Conservation (phyloP, 2,888 invertebrate species). For the Tipula lateralis region DNA sequence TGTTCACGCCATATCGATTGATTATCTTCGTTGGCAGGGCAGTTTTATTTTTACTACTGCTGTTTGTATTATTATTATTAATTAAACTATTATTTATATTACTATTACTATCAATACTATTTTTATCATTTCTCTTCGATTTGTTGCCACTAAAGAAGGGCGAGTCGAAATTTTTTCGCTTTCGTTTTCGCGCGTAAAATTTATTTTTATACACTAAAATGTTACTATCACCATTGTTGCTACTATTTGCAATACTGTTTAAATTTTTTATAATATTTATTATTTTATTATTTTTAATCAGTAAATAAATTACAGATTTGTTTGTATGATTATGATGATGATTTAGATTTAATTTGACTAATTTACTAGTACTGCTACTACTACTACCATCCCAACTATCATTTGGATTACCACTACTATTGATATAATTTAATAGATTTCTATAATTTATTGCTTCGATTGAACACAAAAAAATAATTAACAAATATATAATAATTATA, state of each 20-base stretch:
- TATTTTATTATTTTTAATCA: neutral
- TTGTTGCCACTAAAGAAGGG: neutral
- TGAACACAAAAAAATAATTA: neutral
- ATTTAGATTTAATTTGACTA: neutral
- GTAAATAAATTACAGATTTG: neutral
- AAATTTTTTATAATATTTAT: neutral
- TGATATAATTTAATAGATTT: neutral
- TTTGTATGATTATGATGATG: neutral
- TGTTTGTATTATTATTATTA: neutral
- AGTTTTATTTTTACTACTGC: slow-evolving; percentile 20
- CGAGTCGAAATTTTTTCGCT: neutral
- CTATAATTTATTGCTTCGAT: slow-evolving; percentile 26
- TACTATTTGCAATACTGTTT: neutral
- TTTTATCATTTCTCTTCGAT: neutral
- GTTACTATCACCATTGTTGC: neutral
- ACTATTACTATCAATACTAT: neutral
- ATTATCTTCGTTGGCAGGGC: neutral
- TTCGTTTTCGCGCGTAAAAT: neutral
- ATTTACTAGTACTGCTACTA: neutral
- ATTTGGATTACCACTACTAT: neutral
- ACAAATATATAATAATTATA: neutral
- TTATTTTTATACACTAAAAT: neutral
- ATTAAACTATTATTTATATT: slow-evolving; percentile 25
- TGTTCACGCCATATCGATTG: slow-evolving; percentile 26
- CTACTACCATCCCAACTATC: neutral